Conservation (phyloP, 2,113 vertebrate species). For the Pseudorasbora parva region DNA sequence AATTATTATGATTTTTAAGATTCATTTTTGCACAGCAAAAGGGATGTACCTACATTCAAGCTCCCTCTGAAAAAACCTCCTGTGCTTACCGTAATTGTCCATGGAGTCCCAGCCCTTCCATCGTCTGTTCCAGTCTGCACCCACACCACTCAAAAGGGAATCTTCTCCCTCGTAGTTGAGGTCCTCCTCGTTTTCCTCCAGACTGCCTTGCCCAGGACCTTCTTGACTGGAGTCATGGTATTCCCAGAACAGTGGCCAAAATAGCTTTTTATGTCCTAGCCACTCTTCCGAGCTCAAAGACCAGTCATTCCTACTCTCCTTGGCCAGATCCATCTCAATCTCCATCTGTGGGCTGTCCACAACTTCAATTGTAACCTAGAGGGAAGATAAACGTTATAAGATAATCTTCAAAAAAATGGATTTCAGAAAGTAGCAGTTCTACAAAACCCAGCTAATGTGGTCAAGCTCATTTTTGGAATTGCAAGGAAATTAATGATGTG, state of each 20-base stretch:
- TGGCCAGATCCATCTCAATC: slow-evolving; percentile 85
- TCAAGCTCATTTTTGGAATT: background rate
- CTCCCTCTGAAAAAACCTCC: background rate
- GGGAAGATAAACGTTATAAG: background rate
- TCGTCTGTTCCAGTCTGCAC: slow-evolving; percentile 71
- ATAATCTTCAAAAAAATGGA: background rate
- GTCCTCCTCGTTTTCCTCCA: slow-evolving; percentile 70
- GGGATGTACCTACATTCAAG: background rate
- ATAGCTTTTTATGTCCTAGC: slow-evolving; percentile 80
- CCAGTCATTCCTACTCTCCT: slow-evolving; percentile 81
- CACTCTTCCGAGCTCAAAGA: slow-evolving; percentile 76
- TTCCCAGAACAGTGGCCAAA: slow-evolving; percentile 88
- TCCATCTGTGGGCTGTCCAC: slow-evolving; percentile 82
- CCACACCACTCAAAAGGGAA: slow-evolving; percentile 76
- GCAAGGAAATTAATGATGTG: too few relatives aligned
- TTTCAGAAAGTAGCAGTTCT: background rate
- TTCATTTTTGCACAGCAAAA: background rate
- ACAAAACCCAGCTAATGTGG: background rate
- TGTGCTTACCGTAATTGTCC: slow-evolving; percentile 79
- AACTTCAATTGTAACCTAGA: slow-evolving; percentile 86
- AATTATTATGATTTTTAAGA: background rate
- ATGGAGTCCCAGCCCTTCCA: slow-evolving; percentile 81
- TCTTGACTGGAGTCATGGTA: slow-evolving; percentile 76
- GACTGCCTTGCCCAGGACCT: slow-evolving; percentile 60
- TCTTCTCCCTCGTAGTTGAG: slow-evolving; percentile 77